These are phyloP conservation scores for Phortica variegata DNA, from an alignment of 1,140 invertebrate genomes.

Conservation along the genomic window DNA sequence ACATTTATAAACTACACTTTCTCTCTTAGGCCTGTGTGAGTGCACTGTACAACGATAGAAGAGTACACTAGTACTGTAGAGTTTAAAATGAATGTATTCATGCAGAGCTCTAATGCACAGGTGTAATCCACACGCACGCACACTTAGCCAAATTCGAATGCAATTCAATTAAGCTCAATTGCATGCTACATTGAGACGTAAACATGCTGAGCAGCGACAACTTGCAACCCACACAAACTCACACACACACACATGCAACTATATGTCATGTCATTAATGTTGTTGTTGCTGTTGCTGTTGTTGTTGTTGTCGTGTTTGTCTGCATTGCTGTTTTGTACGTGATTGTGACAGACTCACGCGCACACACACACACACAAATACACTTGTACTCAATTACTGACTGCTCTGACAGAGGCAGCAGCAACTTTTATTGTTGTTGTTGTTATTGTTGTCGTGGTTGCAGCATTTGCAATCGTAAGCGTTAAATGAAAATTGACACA, in stretches of 20 bases:
- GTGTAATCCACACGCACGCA: slow-evolving; percentile 3
- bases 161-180: slow-evolving; percentile 46
- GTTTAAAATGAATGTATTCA: too few relatives aligned
- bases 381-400: too few relatives aligned
- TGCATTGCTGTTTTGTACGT: slow-evolving; percentile 25
- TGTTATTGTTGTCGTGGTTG: not conserved
- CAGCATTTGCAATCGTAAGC: too few relatives aligned
- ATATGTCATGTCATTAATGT: slow-evolving; percentile 15
- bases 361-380: too few relatives aligned
- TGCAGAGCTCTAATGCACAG: too few relatives aligned
- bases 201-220: not conserved
- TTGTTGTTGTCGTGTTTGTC: slow-evolving; percentile 15
- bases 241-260: not conserved
- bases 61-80: too few relatives aligned
- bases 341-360: too few relatives aligned
- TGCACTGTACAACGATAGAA: too few relatives aligned
- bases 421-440: too few relatives aligned
- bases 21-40: too few relatives aligned
- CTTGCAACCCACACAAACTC: slow-evolving; percentile 1
- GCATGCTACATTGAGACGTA: too few relatives aligned
- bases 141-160: slow-evolving; percentile 12
- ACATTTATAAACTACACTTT: too few relatives aligned
- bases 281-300: slow-evolving; percentile 15
- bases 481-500: slow-evolving; percentile 47
- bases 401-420: slow-evolving; percentile 5